Conservation (phyloP, 2,113 vertebrate genomes). For the Phainopepla nitens region DNA sequence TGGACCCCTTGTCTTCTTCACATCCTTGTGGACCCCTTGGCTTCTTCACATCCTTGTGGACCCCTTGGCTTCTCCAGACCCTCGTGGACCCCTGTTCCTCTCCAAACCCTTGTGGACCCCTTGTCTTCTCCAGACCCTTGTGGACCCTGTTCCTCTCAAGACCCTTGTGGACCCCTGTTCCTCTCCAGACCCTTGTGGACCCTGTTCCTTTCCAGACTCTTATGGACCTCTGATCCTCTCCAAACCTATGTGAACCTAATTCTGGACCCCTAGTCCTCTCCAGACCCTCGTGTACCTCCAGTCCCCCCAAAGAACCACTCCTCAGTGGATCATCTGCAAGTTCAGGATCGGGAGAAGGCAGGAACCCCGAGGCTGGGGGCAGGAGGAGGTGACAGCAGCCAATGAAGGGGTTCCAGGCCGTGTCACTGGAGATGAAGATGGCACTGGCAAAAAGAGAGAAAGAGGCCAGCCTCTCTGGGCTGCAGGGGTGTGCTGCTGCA, state of each 20-base stretch:
- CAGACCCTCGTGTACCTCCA: not conserved
- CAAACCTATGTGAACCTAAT: not conserved
- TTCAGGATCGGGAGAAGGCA: rapidly evolving
- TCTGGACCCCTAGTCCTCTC: not conserved
- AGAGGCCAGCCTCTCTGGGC: not conserved
- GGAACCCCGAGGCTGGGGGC: not conserved
- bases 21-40: no score
- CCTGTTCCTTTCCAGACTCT: not conserved
- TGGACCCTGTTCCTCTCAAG: not conserved
- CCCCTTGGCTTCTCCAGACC: not conserved
- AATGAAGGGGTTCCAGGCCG: not conserved
- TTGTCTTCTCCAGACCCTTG: not conserved
- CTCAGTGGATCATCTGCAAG: not conserved
- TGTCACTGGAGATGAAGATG: not conserved
- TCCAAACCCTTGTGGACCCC: no score
- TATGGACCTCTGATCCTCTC: not conserved
- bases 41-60: not conserved
- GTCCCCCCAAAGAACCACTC: not conserved
- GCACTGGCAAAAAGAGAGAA: not conserved
- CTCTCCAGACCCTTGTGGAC: rapidly evolving
- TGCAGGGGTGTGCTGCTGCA: rapidly evolving
- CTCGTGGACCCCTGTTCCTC: rapidly evolving
- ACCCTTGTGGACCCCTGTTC: not conserved
- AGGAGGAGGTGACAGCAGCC: not conserved
- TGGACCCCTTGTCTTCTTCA: not conserved